Evolutionary conservation across 2,797 vertebrate species (phyloP).

Genomic region (Rousettus madagascariensis): DNA sequence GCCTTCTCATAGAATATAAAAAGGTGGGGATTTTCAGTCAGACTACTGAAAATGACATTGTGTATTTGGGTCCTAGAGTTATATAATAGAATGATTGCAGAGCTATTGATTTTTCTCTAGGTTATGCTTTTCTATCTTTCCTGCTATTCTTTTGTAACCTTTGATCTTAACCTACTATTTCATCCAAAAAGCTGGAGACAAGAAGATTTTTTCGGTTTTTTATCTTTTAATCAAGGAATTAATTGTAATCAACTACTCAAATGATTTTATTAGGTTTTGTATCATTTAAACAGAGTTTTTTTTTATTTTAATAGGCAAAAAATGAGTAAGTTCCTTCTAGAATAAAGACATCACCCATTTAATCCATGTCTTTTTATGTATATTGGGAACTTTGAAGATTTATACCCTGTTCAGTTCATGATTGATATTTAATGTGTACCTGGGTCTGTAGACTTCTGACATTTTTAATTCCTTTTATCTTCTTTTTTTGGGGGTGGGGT

Average conservation of each 20-base stretch:
- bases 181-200: background rate
- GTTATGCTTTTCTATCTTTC: background rate
- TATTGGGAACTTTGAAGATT: background rate
- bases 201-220: background rate
- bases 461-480: background rate
- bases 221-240: background rate
- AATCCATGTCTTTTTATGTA: background rate
- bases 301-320: slow-evolving; percentile 23
- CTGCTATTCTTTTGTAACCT: slow-evolving; percentile 27
- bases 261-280: slow-evolving; percentile 49
- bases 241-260: background rate
- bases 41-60: background rate
- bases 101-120: slow-evolving; percentile 21
- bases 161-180: slow-evolving; percentile 5
- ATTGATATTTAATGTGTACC: background rate
- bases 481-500: background rate
- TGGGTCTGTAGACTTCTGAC: background rate
- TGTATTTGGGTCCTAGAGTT: background rate
- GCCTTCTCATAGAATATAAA: background rate
- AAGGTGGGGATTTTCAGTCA: background rate
- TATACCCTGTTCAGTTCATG: background rate
- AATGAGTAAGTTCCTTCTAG: background rate
- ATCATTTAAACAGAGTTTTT: slow-evolving; percentile 5
- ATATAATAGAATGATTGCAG: background rate
- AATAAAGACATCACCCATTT: background rate